Conservation (phyloP, 2,888 invertebrate genomes). For the Cecidostiba fungosa region DNA sequence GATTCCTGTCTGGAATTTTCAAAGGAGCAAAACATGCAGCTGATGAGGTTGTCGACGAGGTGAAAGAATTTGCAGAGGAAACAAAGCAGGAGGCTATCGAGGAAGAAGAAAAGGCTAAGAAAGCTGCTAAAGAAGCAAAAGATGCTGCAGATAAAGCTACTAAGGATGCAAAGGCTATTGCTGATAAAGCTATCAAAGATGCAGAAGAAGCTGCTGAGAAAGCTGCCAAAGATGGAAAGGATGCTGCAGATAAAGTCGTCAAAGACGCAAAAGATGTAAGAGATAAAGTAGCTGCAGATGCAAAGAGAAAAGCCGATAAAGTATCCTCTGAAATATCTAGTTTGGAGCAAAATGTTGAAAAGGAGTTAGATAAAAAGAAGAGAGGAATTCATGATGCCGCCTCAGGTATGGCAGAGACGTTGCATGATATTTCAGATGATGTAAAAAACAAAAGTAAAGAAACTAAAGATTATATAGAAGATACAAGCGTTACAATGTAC, state of each 20-base stretch:
- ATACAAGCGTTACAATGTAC: conserved; percentile 79
- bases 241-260: no score
- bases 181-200: no score
- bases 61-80: conserved; percentile 55
- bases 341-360: no score
- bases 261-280: no score
- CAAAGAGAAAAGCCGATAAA: no score
- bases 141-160: conserved; percentile 51
- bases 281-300: no score
- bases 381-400: no score
- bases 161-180: no score
- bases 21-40: conserved; percentile 71
- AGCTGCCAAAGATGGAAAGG: no score
- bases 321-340: no score
- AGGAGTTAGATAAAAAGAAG: background rate
- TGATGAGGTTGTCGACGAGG: conserved; percentile 67
- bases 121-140: conserved; percentile 60
- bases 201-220: no score
- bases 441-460: conserved; percentile 64
- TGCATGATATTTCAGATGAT: conserved; percentile 33
- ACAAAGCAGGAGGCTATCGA: conserved; percentile 46
- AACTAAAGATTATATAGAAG: conserved; percentile 67
- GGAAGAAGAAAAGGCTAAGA: conserved; percentile 60
- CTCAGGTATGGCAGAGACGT: no score
- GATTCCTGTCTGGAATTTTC: conserved; percentile 72